Base-by-base conservation (phyloP, 64 coral and sea anemone species). In the Dendronephthya gigantea region DNA sequence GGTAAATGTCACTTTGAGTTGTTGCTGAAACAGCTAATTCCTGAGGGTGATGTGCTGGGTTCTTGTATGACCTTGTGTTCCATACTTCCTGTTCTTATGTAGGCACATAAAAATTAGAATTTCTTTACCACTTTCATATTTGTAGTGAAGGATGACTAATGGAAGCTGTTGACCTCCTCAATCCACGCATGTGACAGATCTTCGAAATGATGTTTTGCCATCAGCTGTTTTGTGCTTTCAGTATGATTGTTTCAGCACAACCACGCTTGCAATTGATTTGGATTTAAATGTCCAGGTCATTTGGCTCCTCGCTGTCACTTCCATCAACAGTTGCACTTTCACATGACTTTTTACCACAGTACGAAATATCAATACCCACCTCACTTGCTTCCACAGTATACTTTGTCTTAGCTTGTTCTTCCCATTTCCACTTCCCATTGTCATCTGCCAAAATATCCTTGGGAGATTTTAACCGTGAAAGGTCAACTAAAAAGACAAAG, bases 61-160 rank as follows among this genome's bases (percentile, higher is more conserved):
- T 70, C 66, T 9, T n/a, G 66, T 70, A n/a, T 70, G 30, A 25
- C 8, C 30, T 70, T 70, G 66, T 25, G 19, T 15, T 70, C 66
- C 66, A 70, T 70, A 70, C 30, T 70, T 70, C 30, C 66, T 70
- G 66, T 70, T 70, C 66, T 70, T 70, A n/a, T 70, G 66, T 22
- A n/a, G 23, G 23, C 12, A 70, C 66, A 70, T 70, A 70, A 70
- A 7, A 31, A 70, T 10, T 70, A n/a, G 23, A 22, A 70, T n/a
- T 31, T 70, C 66, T 9, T 70, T 31, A n/a, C 30, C 66, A 70
- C 23, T 31, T 70, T 70, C 66, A 70, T 17, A 70, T 9, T 70
- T 17, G 27, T 70, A 70, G 27, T n/a, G 66, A 9, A 70, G 23
- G 27, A 70, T 22, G 0, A 70, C 23, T n/a, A 70, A 10, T 9